Base-by-base conservation (phyloP, 2,113 vertebrate genomes). In the Casuarius casuarius region DNA sequence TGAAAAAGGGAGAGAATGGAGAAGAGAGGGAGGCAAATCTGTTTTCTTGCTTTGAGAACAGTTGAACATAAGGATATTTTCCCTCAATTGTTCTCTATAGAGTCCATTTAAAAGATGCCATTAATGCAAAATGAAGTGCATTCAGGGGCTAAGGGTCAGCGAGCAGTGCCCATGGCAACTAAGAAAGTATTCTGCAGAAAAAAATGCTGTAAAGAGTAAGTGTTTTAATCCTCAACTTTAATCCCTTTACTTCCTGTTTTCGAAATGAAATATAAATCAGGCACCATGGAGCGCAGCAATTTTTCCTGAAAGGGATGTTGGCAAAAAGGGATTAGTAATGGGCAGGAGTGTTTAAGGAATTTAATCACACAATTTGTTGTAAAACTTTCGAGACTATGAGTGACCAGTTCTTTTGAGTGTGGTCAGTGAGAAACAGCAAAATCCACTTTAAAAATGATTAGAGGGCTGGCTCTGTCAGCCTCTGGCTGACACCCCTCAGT, bases 241-340 rank as follows among this genome's bases (percentile, higher is more conserved):
- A 98, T 98, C 97, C 95, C 79, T 97, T 98, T 97, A 95, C 95
- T 98, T 98, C 98, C 98, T 98, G 96, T 98, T 98, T 97, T 97
- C 92, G 90, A 97, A 98, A 98, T 98, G 92, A 98, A 98, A 98
- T 98, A 98, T 98, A 98, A 98, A 98, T 98, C 96, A 96, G 96
- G 96, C 96, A 96, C 98, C 95, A 61, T 95, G 94, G 92, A 42
- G 28, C 10, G 93, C 87, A 91, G 87, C 95, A 97, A 63, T 98
- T 98, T 98, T 97, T 98, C 74, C 40, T 98, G 97, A 98, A 98
- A 98, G 66, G 92, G 95, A 80, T 97, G 85, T 96, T 98, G 96
- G 96, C 95, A 94, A 95, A 97, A 98, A 96, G 89, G 92, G 97
- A 98, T 98, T 98, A 98, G 86, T 92, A 98, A 97, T 82, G 76